A percentile compares a stretch with the other conserved stretches of the same genome.
These are phyloP conservation scores for Campoplex nolae DNA, from an alignment of 2,888 invertebrate genomes.

Conservation along the genomic window DNA sequence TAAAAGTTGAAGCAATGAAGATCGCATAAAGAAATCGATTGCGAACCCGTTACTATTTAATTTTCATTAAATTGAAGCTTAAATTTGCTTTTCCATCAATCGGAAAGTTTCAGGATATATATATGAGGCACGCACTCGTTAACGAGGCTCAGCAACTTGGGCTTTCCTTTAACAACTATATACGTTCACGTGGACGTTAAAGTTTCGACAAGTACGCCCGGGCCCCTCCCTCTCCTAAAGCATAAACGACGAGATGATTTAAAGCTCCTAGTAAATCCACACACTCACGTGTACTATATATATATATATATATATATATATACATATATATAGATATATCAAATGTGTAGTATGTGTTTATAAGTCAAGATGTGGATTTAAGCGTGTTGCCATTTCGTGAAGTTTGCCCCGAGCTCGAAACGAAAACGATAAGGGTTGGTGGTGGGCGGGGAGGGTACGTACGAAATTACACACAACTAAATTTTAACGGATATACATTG, in stretches of 20 bases:
- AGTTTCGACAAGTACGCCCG: slow-evolving; percentile 56
- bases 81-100: slow-evolving; percentile 44
- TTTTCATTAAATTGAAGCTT: slow-evolving; percentile 6
- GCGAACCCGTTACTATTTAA: neutral
- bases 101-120: slow-evolving; percentile 41
- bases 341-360: slow-evolving; percentile 14
- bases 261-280: slow-evolving; percentile 39
- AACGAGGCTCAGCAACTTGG: slow-evolving; percentile 1
- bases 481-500: slow-evolving; percentile 40
- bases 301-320: neutral
- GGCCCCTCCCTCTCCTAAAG: slow-evolving; percentile 1
- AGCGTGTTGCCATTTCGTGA: slow-evolving; percentile 48
- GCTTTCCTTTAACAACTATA: slow-evolving; percentile 4
- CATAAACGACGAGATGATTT: slow-evolving; percentile 66
- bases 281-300: slow-evolving; percentile 11
- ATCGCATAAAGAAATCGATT: neutral
- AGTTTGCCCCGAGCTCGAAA: slow-evolving; percentile 26
- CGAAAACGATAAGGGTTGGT: slow-evolving; percentile 4
- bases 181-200: slow-evolving; percentile 41
- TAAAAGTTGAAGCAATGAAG: neutral
- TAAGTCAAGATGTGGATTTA: slow-evolving; percentile 49
- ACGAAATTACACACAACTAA: slow-evolving; percentile 32
- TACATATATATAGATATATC: neutral
- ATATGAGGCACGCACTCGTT: slow-evolving; percentile 19
- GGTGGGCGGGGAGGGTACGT: neutral